Conservation (phyloP, 2,797 vertebrate species). For the Nothura maculosa region DNA sequence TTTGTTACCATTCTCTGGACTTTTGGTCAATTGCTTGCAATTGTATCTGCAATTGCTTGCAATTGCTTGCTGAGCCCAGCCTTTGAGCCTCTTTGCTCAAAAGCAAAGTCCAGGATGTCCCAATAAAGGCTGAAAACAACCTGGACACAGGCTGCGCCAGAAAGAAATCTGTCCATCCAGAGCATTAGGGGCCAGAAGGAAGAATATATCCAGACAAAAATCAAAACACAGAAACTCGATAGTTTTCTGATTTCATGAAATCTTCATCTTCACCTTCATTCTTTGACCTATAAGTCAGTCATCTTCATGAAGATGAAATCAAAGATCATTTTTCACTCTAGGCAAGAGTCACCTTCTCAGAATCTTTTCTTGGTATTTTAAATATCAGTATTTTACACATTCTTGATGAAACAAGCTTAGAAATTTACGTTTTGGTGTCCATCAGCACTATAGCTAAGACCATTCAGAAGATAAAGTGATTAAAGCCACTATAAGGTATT, state of each 20-base stretch:
- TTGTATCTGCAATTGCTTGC: no score
- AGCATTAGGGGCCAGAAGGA: not conserved
- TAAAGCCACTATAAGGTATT: not conserved
- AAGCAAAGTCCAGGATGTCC: not conserved
- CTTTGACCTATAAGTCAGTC: no score
- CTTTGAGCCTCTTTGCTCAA: not conserved
- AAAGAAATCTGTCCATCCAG: not conserved
- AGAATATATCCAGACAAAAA: not conserved
- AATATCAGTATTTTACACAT: not conserved
- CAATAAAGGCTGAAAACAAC: not conserved
- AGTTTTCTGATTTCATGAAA: not conserved
- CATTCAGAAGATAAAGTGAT: not conserved
- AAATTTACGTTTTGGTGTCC: not conserved
- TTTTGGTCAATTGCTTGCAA: rapidly evolving
- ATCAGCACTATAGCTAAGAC: not conserved
- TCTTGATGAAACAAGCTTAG: not conserved
- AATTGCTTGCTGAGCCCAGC: not conserved
- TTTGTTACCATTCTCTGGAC: rapidly evolving
- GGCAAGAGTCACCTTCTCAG: not conserved
- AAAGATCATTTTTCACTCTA: not conserved
- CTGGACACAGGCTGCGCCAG: not conserved
- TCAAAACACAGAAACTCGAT: not conserved
- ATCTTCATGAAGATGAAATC: no score
- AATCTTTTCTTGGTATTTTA: not conserved
- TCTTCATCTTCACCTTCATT: no score